Evolutionary conservation across 2,888 invertebrate species (phyloP).

Genomic region (Hypomecis punctinalis): DNA sequence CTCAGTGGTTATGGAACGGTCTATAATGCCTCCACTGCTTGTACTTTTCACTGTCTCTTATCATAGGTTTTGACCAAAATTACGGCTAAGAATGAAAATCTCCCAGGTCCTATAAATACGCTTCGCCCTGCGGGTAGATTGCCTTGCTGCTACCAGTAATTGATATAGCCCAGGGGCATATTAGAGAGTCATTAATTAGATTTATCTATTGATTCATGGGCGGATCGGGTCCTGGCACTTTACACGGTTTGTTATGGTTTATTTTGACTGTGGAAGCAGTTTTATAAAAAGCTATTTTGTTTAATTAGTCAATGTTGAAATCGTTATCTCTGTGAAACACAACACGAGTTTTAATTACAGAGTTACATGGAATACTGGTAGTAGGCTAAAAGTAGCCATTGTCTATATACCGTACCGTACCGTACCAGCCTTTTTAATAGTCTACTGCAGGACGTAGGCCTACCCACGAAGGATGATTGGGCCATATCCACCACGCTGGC

Average conservation of each 20-base stretch:
- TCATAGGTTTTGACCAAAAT: conserved; percentile 55
- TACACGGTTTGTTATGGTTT: conserved; percentile 19
- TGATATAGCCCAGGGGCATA: conserved; percentile 74
- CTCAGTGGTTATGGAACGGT: no score
- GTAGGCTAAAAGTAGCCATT: no score
- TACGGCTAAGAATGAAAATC: conserved; percentile 64
- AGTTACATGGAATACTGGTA: no score
- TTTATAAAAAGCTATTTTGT: neutral
- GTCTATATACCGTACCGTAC: no score
- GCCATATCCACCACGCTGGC: no score
- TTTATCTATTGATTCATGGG: conserved; percentile 45
- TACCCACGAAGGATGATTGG: no score
- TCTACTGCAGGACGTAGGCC: no score
- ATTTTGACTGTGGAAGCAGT: conserved; percentile 1
- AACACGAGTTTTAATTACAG: no score
- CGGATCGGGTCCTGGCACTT: conserved; percentile 32
- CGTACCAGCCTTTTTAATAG: no score
- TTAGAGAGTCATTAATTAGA: conserved; percentile 51
- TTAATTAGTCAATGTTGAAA: neutral
- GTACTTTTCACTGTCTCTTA: neutral
- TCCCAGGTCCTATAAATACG: conserved; percentile 66
- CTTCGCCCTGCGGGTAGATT: conserved; percentile 64
- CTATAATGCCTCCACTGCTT: no score
- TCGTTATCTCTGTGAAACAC: no score
- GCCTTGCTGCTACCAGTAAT: conserved; percentile 69